Evolutionary conservation across 2,113 vertebrate genomes (phyloP).

Genomic region (Amia ocellicauda): DNA sequence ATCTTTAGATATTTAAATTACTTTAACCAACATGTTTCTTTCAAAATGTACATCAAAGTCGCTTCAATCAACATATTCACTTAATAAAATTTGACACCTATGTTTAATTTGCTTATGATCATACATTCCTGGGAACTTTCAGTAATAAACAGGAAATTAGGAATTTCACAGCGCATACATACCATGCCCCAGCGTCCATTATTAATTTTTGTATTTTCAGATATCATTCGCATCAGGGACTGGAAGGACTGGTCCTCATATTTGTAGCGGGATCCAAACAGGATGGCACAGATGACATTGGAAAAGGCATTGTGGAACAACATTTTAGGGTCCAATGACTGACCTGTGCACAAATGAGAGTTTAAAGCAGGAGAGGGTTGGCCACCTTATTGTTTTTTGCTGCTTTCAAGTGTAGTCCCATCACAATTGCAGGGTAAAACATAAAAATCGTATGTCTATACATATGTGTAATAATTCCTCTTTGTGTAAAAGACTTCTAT

Average conservation of each 20-base stretch:
- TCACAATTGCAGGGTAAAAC: no score
- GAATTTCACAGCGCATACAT: not conserved
- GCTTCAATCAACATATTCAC: no score
- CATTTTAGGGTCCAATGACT: slow-evolving; percentile 35
- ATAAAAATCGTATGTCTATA: no score
- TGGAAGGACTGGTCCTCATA: slow-evolving; percentile 51
- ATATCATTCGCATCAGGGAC: slow-evolving; percentile 29
- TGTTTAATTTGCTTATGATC: no score
- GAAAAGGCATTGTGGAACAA: slow-evolving; percentile 53
- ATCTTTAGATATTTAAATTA: not conserved
- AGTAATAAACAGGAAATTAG: not conserved
- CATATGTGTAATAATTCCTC: no score
- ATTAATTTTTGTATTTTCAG: slow-evolving; percentile 15
- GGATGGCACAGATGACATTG: slow-evolving; percentile 61
- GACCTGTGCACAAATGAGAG: slow-evolving; percentile 45
- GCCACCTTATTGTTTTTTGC: no score
- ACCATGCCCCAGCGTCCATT: slow-evolving; percentile 45
- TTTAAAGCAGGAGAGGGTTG: slow-evolving; percentile 30
- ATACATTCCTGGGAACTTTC: no score
- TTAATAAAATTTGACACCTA: no score
- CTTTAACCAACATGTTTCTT: no score
- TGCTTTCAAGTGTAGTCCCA: no score
- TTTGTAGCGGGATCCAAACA: slow-evolving; percentile 56
- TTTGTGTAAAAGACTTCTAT: no score
- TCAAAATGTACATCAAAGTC: no score